phyloP scores from a whole-genome alignment of 2,797 vertebrate species.

The Lacerta viridis region DNA sequence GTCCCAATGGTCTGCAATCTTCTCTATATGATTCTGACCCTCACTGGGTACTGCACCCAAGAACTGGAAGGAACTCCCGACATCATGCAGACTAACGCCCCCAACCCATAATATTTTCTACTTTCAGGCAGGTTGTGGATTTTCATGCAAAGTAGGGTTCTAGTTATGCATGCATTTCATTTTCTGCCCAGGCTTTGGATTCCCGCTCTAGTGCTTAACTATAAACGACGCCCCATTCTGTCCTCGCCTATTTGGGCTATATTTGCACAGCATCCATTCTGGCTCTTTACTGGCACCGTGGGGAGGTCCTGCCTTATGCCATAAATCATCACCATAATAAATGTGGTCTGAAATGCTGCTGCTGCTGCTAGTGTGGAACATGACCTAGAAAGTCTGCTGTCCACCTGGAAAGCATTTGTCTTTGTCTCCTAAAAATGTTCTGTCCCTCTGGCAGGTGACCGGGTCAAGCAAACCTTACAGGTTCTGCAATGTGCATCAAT shows the following conservation, averaged over 20 bases:
- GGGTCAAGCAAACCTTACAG: not conserved
- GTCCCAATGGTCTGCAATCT: too few relatives aligned
- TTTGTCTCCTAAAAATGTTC: not conserved
- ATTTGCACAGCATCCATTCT: not conserved
- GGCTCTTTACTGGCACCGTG: not conserved
- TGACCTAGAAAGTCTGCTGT: not conserved
- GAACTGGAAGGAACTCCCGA: too few relatives aligned
- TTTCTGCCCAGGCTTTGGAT: not conserved
- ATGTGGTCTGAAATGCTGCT: not conserved
- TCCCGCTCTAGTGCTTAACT: not conserved
- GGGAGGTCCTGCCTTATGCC: not conserved
- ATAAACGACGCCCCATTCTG: not conserved
- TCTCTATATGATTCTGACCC: too few relatives aligned
- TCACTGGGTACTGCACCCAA: too few relatives aligned
- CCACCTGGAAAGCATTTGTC: conserved; percentile 11
- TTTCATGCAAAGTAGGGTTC: too few relatives aligned
- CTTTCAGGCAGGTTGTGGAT: not conserved
- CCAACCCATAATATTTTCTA: too few relatives aligned
- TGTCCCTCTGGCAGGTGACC: not conserved
- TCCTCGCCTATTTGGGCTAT: conserved; percentile 15
- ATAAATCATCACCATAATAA: not conserved
- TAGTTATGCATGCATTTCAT: not conserved
- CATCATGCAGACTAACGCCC: too few relatives aligned
- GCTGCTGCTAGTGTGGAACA: not conserved
- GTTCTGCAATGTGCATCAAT: too few relatives aligned